A percentile compares a stretch with the other conserved stretches of the same genome.
Conservation (phyloP, 1,140 invertebrate genomes). For the Drosophila sproati region DNA sequence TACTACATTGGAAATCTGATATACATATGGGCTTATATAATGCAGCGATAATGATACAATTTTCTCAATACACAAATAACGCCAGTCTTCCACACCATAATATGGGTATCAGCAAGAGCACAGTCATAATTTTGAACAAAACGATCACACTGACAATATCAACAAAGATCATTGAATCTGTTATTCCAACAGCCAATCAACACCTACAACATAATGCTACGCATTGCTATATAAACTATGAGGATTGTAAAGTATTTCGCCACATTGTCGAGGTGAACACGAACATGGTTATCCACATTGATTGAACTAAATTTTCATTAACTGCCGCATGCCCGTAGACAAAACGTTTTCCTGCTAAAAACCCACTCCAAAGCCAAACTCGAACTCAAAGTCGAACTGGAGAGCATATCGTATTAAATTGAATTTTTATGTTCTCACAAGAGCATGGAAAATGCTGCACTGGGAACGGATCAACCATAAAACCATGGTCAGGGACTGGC, state of each 20-base stretch:
- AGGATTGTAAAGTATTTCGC: constrained; percentile 26
- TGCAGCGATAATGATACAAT: too few species aligned
- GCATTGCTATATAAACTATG: not conserved
- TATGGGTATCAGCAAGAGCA: not conserved
- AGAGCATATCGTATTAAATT: constrained; percentile 78
- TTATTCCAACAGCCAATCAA: constrained; percentile 22
- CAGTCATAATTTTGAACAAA: constrained; percentile 18
- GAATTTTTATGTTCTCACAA: constrained; percentile 81
- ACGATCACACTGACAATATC: constrained; percentile 34
- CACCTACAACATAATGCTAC: constrained; percentile 25
- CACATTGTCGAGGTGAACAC: constrained; percentile 19
- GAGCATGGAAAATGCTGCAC: constrained; percentile 58
- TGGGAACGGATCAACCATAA: constrained; percentile 58
- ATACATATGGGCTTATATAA: too few species aligned
- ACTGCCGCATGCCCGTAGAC: constrained; percentile 52
- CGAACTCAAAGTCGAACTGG: constrained; percentile 22
- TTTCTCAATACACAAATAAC: too few species aligned
- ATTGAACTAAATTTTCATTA: constrained; percentile 66
- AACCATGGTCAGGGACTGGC: constrained; percentile 13
- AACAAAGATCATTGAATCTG: constrained; percentile 13
- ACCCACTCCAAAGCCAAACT: constrained; percentile 8
- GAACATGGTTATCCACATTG: constrained; percentile 44
- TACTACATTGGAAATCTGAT: too few species aligned
- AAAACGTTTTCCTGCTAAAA: constrained; percentile 69
- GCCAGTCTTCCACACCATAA: too few species aligned